Evolutionary conservation across 2,888 invertebrate genomes (phyloP).

Genomic region (Entomobrya multifasciata): DNA sequence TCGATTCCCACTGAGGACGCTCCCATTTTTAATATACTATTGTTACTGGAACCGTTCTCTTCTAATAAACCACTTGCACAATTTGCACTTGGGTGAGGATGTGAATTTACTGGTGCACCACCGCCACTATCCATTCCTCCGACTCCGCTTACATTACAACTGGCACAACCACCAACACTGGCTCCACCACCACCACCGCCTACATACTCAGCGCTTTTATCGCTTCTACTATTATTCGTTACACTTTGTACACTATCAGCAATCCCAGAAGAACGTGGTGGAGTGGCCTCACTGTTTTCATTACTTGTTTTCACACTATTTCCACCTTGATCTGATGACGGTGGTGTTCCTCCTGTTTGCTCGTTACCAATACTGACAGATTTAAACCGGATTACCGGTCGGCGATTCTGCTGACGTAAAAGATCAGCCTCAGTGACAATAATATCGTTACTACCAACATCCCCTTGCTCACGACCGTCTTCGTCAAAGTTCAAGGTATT

Average conservation of each 20-base stretch:
- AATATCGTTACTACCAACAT: slow-evolving; percentile 3
- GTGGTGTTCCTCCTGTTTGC: neutral
- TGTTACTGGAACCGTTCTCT: neutral
- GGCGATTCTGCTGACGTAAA: neutral
- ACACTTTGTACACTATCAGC: slow-evolving; percentile 19
- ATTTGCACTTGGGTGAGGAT: slow-evolving; percentile 32
- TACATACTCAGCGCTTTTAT: neutral
- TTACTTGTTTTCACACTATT: slow-evolving; percentile 21
- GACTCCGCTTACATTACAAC: slow-evolving; percentile 38
- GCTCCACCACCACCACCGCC: slow-evolving; percentile 10
- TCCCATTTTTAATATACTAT: slow-evolving; percentile 20
- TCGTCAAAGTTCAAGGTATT: neutral
- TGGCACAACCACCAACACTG: slow-evolving; percentile 39
- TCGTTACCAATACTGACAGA: slow-evolving; percentile 7
- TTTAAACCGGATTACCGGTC: slow-evolving; percentile 3
- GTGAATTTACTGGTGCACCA: slow-evolving; percentile 14
- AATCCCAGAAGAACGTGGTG: no score
- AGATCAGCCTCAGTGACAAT: slow-evolving; percentile 37
- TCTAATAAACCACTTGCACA: slow-evolving; percentile 17
- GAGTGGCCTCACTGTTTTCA: slow-evolving; percentile 21
- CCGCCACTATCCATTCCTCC: slow-evolving; percentile 32
- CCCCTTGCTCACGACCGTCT: slow-evolving; percentile 1
- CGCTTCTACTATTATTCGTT: slow-evolving; percentile 14
- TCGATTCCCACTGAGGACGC: slow-evolving; percentile 64
- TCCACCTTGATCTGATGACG: neutral